phyloP scores from a whole-genome alignment of 2,113 vertebrate species.

The human region GRCh38 chr12:89916001-89916500 shows the following conservation, averaged over 20 bases:
- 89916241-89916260: no score
- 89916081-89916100: not conserved
- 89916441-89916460: no score
- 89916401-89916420: no score
- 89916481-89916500: not conserved
- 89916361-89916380: no score
- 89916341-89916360: no score
- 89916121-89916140: slow-evolving; percentile 25
- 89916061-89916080: not conserved
- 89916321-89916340: no score
- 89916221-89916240: not conserved
- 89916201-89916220: slow-evolving; percentile 37
- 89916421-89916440: no score
- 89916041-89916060: not conserved
- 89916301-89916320: no score
- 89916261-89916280: no score
- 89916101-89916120: not conserved
- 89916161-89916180: slow-evolving; percentile 6
- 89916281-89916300: no score
- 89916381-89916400: no score
- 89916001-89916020: not conserved
- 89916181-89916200: not conserved
- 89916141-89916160: not conserved
- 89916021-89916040: not conserved
- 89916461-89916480: slow-evolving; percentile 31